Conservation (phyloP, 2,113 vertebrate genomes). For the Romanogobio albipinnatus region DNA sequence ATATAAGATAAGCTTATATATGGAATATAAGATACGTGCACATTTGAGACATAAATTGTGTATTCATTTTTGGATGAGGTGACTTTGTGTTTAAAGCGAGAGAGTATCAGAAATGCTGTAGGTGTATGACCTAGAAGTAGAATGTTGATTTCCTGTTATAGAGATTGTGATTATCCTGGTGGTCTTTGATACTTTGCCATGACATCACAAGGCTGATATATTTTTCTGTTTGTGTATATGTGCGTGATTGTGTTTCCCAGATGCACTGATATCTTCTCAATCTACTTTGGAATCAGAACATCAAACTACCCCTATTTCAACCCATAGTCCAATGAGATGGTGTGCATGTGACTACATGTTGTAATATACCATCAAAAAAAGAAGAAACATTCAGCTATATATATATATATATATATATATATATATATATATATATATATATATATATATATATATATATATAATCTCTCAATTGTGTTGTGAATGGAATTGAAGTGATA, state of each 20-base stretch:
- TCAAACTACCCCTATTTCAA: background rate
- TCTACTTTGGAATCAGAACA: slow-evolving; percentile 20
- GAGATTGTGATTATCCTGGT: background rate
- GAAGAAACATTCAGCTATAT: too few species aligned
- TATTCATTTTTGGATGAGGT: background rate
- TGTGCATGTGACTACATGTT: background rate
- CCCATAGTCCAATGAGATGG: background rate
- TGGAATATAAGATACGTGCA: background rate
- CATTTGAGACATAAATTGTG: background rate
- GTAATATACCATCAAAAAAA: too few species aligned
- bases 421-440: too few species aligned
- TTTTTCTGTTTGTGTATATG: background rate
- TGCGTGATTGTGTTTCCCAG: background rate
- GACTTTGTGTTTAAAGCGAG: background rate
- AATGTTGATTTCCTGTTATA: slow-evolving; percentile 19
- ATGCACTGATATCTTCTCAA: slow-evolving; percentile 8
- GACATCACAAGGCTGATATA: background rate
- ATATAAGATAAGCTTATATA: too few species aligned
- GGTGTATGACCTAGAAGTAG: background rate
- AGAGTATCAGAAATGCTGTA: background rate
- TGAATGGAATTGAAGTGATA: background rate
- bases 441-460: background rate
- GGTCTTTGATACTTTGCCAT: slow-evolving; percentile 22
- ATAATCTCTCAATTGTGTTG: too few species aligned
- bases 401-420: too few species aligned